Conservation (phyloP, 2,797 vertebrate genomes). For the Crypturellus tataupa region DNA sequence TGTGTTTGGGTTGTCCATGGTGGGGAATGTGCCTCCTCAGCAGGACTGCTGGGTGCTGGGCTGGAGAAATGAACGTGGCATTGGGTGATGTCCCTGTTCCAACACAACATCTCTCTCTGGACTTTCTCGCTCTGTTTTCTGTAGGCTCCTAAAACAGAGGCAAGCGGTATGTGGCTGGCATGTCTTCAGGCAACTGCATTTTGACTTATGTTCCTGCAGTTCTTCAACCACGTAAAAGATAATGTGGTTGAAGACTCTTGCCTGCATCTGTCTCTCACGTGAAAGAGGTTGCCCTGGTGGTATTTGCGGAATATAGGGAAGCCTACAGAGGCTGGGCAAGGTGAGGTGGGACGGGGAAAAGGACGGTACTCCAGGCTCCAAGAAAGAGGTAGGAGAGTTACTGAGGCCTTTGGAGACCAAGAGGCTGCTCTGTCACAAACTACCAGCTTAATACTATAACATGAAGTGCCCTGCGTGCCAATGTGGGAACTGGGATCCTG, state of each 20-base stretch:
- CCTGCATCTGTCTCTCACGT: background rate
- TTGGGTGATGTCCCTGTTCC: background rate
- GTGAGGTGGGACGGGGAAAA: background rate
- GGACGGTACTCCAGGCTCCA: too few relatives aligned
- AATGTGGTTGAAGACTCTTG: background rate
- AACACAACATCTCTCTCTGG: background rate
- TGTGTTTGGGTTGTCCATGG: background rate
- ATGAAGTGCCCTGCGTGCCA: background rate
- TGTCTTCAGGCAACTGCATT: background rate
- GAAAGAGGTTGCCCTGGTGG: background rate
- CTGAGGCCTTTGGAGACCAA: background rate
- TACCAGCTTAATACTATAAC: background rate
- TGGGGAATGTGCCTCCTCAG: background rate
- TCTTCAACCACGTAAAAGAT: background rate
- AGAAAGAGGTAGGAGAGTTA: background rate
- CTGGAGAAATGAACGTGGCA: background rate
- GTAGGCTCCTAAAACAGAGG: background rate
- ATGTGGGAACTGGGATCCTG: background rate
- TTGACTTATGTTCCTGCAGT: background rate
- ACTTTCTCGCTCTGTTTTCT: background rate
- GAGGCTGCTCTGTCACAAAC: background rate
- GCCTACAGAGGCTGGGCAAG: too few relatives aligned
- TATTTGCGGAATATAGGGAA: background rate
- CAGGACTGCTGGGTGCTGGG: background rate
- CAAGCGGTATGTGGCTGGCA: background rate